phyloP scores from a whole-genome alignment of 2,888 invertebrate species.

The Eugnorisma glareosa region DNA sequence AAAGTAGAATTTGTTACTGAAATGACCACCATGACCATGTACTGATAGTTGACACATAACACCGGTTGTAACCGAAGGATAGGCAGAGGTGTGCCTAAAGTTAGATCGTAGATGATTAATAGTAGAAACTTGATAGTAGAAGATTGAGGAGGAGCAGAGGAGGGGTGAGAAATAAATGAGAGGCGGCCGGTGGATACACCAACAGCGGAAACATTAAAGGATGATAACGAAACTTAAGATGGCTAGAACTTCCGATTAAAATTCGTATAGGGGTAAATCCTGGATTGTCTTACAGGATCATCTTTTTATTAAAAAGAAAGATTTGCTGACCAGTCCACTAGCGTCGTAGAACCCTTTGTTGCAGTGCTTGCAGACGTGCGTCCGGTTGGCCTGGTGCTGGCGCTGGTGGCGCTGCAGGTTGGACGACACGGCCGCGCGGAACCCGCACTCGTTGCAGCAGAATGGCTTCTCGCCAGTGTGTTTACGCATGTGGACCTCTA shows the following conservation, averaged over 20 bases:
- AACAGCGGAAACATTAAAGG: background rate
- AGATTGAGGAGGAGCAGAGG: too few relatives aligned
- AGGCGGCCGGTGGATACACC: background rate
- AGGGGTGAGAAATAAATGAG: background rate
- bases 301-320: background rate
- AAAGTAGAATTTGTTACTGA: background rate
- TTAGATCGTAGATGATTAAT: background rate
- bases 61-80: background rate
- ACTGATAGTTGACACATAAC: background rate
- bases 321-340: conserved; percentile 77
- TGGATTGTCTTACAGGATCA: background rate
- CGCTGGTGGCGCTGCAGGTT: conserved; percentile 83
- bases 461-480: conserved; percentile 85
- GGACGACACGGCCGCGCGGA: conserved; percentile 79
- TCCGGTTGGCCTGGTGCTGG: conserved; percentile 73
- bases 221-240: background rate
- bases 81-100: background rate
- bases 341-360: conserved; percentile 81
- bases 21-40: background rate
- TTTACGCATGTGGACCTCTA: conserved; percentile 82
- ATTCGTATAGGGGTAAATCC: background rate
- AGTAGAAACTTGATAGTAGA: background rate
- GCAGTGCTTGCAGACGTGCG: conserved; percentile 80
- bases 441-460: conserved; percentile 79
- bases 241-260: background rate